Conservation (phyloP, 2,113 vertebrate species). For the Perccottus glenii region DNA sequence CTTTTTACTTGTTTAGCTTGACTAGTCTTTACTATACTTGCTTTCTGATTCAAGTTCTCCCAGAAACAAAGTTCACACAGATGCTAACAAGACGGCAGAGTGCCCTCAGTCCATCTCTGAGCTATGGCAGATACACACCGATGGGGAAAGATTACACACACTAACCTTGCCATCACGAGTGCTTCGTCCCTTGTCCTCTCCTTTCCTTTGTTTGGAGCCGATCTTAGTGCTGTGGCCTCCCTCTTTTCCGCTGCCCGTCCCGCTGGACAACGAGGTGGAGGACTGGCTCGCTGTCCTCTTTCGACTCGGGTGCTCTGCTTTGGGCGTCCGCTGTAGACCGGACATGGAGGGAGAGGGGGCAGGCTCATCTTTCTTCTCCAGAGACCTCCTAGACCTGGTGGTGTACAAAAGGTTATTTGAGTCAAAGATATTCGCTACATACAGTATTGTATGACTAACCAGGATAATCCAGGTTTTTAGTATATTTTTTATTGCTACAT, state of each 20-base stretch:
- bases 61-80: neutral
- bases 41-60: constrained; percentile 9
- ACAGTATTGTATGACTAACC: too few species aligned
- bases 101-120: constrained; percentile 2
- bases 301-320: constrained; percentile 88
- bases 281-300: constrained; percentile 94
- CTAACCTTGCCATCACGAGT: constrained; percentile 89
- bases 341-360: constrained; percentile 89
- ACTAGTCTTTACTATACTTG: neutral
- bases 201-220: constrained; percentile 90
- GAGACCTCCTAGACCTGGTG: constrained; percentile 87
- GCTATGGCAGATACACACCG: constrained; percentile 15
- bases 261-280: constrained; percentile 87
- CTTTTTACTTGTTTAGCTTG: neutral
- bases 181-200: constrained; percentile 87
- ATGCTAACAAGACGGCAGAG: constrained; percentile 26
- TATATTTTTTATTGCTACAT: too few species aligned
- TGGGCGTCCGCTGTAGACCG: constrained; percentile 85
- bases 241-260: constrained; percentile 84
- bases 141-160: neutral
- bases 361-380: constrained; percentile 92
- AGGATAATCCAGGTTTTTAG: too few species aligned
- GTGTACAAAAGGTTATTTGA: neutral
- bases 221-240: constrained; percentile 81
- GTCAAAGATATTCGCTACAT: neutral